Evolutionary conservation across 2,113 vertebrate genomes (phyloP).

Genomic region (Dryoscopus gambensis): DNA sequence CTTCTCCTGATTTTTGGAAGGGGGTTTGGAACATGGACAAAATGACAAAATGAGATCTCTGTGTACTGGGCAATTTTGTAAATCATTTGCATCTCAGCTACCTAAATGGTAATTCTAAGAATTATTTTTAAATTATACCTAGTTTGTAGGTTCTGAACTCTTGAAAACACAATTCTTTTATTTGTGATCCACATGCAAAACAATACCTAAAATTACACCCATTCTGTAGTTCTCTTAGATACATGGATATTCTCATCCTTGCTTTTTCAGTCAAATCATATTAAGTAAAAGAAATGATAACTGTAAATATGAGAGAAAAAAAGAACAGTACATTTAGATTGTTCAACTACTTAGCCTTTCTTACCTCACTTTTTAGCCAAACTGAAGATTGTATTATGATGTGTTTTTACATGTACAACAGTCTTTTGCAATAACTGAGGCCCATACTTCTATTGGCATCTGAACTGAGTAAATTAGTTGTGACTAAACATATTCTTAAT

Average conservation of each 20-base stretch:
- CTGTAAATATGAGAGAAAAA: not conserved
- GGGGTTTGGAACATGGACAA: not conserved
- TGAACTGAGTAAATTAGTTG: not conserved
- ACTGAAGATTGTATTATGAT: not conserved
- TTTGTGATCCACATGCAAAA: not conserved
- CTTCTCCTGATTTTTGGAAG: not conserved
- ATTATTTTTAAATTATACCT: not conserved
- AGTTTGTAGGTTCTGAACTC: not conserved
- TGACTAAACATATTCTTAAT: not conserved
- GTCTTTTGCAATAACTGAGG: not conserved
- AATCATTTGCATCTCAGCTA: not conserved
- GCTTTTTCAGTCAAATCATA: not conserved
- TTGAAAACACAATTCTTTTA: not conserved
- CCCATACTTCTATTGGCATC: not conserved
- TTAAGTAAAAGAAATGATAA: not conserved
- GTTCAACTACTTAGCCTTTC: not conserved
- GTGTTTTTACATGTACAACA: not conserved
- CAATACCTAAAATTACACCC: not conserved
- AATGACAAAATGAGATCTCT: not conserved
- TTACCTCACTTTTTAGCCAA: not conserved
- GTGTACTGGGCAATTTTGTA: not conserved
- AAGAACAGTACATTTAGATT: not conserved
- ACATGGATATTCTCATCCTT: not conserved
- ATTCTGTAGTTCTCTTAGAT: not conserved
- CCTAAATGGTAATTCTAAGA: not conserved